phyloP scores from a whole-genome alignment of 2,113 vertebrate genomes.

The Donacobius atricapilla region DNA sequence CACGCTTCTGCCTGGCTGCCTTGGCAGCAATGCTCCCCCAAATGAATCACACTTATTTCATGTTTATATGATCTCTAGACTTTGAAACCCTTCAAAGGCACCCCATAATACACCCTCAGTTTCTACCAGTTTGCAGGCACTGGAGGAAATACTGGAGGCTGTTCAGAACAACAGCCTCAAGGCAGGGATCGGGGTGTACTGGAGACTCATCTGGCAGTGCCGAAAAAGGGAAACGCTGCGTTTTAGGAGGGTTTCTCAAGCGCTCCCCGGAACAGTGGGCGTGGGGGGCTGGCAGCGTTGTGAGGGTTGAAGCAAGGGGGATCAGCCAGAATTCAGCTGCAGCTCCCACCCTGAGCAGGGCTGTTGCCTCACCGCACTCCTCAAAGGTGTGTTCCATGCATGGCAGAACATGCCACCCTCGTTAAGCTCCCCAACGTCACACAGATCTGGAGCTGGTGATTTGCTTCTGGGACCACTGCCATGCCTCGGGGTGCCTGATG shows the following conservation, averaged over 20 bases:
- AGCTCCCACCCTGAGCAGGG: background rate
- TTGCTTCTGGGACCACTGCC: constrained; percentile 47
- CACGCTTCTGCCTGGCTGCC: background rate
- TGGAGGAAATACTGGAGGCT: background rate
- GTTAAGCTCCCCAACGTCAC: background rate
- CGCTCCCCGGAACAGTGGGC: background rate
- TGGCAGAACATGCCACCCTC: constrained; percentile 6
- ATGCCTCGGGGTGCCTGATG: constrained; percentile 21
- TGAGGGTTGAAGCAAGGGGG: background rate
- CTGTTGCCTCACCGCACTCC: background rate
- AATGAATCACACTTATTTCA: background rate
- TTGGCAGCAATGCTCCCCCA: background rate
- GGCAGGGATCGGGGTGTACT: background rate
- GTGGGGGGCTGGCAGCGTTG: background rate
- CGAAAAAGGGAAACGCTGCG: background rate
- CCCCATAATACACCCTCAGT: background rate
- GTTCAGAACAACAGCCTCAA: background rate
- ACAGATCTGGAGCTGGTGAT: background rate
- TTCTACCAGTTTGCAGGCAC: background rate
- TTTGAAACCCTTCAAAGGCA: background rate
- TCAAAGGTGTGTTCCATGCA: background rate
- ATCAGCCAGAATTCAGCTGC: background rate
- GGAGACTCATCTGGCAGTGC: background rate
- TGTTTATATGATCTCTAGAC: background rate
- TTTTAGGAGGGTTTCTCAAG: background rate